Conservation (phyloP, 2,797 vertebrate genomes). For the Salmo trutta region DNA sequence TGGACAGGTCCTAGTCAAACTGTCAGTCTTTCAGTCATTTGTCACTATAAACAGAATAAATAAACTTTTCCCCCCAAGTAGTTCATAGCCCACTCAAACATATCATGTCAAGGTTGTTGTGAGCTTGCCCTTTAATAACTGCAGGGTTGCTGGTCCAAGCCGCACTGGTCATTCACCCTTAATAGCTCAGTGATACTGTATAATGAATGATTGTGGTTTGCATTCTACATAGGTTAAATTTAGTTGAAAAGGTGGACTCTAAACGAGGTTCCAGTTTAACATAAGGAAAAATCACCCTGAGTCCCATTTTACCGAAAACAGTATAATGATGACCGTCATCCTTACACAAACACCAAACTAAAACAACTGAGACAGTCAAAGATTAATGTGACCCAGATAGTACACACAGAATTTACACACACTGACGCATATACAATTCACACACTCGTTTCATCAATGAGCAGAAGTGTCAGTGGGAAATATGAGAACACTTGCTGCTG, state of each 20-base stretch:
- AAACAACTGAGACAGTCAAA: background rate
- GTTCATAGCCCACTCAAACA: background rate
- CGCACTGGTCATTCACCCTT: background rate
- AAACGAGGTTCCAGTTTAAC: background rate
- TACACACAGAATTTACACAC: background rate
- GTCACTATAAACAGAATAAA: conserved; percentile 25
- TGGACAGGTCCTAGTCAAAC: conserved; percentile 40
- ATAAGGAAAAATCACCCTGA: background rate
- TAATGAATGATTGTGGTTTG: background rate
- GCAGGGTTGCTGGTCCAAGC: background rate
- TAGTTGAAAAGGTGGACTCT: background rate
- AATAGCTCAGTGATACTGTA: background rate
- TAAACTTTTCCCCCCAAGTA: background rate
- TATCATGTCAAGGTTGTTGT: background rate
- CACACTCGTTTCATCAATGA: background rate
- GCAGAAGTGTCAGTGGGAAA: background rate
- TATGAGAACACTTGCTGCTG: background rate
- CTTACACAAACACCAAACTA: background rate
- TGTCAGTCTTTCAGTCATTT: conserved; percentile 37
- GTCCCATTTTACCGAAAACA: too few species aligned
- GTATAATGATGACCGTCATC: background rate
- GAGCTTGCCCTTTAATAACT: background rate
- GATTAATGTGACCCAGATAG: background rate
- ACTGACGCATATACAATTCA: background rate
- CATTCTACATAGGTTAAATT: background rate